phyloP scores from a whole-genome alignment of 2,113 vertebrate species.

The Chamaetylas fuelleborni region DNA sequence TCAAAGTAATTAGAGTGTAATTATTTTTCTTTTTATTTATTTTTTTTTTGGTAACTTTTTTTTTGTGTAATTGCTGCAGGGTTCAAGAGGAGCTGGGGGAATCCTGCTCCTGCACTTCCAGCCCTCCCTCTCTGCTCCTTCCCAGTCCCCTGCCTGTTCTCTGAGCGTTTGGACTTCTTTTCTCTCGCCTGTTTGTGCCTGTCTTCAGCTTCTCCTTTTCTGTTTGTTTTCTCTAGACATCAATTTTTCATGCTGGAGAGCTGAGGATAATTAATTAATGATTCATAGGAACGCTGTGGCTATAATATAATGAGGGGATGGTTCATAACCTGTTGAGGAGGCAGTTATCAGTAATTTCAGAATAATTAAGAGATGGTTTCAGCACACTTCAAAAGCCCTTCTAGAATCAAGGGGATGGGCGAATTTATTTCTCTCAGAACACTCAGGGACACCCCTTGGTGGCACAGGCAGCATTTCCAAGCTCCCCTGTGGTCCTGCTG shows the following conservation, averaged over 20 bases:
- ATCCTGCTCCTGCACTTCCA: constrained; percentile 3
- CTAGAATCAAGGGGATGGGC: background rate
- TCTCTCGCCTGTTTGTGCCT: background rate
- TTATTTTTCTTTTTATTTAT: background rate
- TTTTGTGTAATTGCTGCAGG: constrained; percentile 26
- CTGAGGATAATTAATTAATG: constrained; percentile 57
- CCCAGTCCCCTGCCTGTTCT: background rate
- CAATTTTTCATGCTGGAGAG: constrained; percentile 49
- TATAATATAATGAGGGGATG: constrained; percentile 29
- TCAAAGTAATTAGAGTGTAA: constrained; percentile 67
- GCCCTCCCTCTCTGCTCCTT: background rate
- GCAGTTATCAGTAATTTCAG: constrained; percentile 24
- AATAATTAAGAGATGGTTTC: constrained; percentile 22
- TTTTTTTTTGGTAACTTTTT: constrained; percentile 35
- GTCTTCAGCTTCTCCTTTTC: background rate
- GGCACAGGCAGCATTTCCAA: background rate
- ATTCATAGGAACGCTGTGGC: constrained; percentile 41
- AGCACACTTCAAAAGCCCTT: background rate
- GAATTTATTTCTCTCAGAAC: background rate
- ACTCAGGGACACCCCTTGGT: rapidly evolving
- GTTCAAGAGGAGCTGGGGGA: constrained; percentile 26
- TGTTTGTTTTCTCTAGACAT: constrained; percentile 48
- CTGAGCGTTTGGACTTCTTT: background rate
- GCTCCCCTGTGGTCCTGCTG: background rate
- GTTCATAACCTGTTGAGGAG: constrained; percentile 41